Evolutionary conservation across 2,888 invertebrate species (phyloP).

Genomic region (Linnaemya tessellans): DNA sequence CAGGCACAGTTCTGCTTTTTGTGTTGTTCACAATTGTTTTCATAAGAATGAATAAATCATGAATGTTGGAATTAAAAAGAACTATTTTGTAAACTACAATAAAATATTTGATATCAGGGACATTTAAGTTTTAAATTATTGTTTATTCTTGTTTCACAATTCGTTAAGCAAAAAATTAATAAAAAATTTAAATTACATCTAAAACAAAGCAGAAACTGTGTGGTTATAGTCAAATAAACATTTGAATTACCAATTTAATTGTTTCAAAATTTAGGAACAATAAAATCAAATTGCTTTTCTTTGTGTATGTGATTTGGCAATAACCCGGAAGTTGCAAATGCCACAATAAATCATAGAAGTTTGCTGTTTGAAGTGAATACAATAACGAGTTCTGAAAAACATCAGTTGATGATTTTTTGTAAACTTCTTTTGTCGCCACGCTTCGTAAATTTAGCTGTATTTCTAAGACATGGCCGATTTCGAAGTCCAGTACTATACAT

Average conservation of each 20-base stretch:
- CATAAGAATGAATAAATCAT: background rate
- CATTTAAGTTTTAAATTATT: background rate
- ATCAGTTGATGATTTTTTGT: background rate
- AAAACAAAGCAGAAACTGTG: background rate
- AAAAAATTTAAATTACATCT: background rate
- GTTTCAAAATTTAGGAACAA: background rate
- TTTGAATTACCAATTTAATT: conserved; percentile 36
- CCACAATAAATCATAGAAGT: background rate
- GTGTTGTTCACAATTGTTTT: background rate
- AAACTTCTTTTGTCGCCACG: background rate
- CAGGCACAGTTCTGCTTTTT: background rate
- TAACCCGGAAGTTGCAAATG: conserved; percentile 27
- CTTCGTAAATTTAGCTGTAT: background rate
- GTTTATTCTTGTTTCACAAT: background rate
- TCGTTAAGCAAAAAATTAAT: background rate
- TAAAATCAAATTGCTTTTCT: background rate
- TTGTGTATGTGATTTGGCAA: conserved; percentile 2
- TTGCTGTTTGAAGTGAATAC: background rate
- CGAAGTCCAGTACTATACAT: background rate
- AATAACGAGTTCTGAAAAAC: conserved; percentile 13
- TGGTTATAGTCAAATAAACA: conserved; percentile 4
- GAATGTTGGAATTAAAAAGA: background rate
- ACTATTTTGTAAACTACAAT: background rate
- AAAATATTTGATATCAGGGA: background rate
- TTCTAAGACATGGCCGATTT: background rate